Evolutionary conservation across 92 coral and sea anemone genomes (phyloP), one percentile per base, ranked within the genome.

Genomic region (Pocillopora grandis): DNA sequence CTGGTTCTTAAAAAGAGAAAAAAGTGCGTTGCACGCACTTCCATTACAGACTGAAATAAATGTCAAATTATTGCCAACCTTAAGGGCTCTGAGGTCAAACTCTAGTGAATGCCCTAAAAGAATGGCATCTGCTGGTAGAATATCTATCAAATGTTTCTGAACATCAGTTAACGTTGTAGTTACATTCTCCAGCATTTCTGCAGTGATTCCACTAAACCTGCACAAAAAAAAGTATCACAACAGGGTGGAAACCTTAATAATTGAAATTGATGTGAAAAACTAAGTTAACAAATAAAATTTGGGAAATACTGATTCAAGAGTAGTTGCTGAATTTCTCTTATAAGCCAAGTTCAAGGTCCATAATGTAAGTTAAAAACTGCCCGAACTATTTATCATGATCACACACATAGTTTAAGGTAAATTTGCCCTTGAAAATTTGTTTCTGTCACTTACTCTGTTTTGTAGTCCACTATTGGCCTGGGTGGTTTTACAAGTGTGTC

Each of bases 121-220:
- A 85, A 97, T 97, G 17, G 92, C 95, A 88, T 88, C 94, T 21
- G 84, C 80, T 1, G 98, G 98, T 35, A 97, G 84, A 10, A 94
- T 59, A 63, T 83, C 72, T 58, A 89, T 61, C 49, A 97, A 55
- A 36, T 84, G 89, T 70, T 92, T 78, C 57, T 97, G 99, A 36
- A 97, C 99, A 88, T 95, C 98, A 60, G 88, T 76, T 52, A 97
- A 75, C 1, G 86, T 92, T 37, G 95, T 93, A 56, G 92, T 87
- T 14, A 94, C 97, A 42, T 91, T 92, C 65, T 88, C 72, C 11
- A 97, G 97, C 82, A 55, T 88, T 56, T 88, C 85, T 11, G 88
- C 90, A n/a, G 97, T 97, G 36, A 97, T 94, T 56, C 99, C 99
- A 89, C 99, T 97, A 85, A 63, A 97, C 78, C 99, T 97, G 52